Base-by-base conservation (phyloP, 2,113 vertebrate genomes). In the Cryptomyrus ogoouensis region DNA sequence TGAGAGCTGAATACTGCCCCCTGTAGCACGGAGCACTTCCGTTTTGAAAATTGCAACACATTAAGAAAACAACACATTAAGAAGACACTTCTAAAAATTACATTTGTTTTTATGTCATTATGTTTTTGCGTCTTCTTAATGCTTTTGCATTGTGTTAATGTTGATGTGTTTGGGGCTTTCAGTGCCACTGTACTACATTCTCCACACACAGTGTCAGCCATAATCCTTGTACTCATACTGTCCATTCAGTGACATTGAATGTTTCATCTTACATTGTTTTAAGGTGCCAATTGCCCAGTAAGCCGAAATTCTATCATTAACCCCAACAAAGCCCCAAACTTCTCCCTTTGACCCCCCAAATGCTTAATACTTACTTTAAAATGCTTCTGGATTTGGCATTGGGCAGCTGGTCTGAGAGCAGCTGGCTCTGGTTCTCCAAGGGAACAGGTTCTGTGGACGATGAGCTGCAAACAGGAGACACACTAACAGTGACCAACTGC, bases 331-430 rank as follows among this genome's bases (percentile, higher is more conserved):
- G 17, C 12, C 31, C 80, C 74, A 89, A 58, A 21, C 3, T 12
- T 13, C 50, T 50, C 77, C 17, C 1, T 19, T 39, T 7, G 35
- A 10, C 27, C 49, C n/a, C 49, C 10, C 13, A 56, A 31, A 83
- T 50, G 52, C 39, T 31, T 17, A 49, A 62, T 88, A 94, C 98
- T 97, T 92, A 99, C 98, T 97, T 99, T 91, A 97, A 96, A 91
- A 96, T 9, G 7, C 95, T 94, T 91, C 95, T 97, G 62, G 94
- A 95, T 5, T 96, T 95, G 0, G 87, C 90, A 88, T 5, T 46
- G 31, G 52, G 35, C 52, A 31, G 31, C 53, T 92, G 94, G 88
- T 96, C 95, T 1, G 88, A 50, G 35, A 66, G 90, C 10, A 52
- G 35, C 89, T 91, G 93, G 2, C 91, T 47, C 24, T 90, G 88